Base-by-base conservation (phyloP, 2,113 vertebrate species). In the Prochilodus magdalenae region DNA sequence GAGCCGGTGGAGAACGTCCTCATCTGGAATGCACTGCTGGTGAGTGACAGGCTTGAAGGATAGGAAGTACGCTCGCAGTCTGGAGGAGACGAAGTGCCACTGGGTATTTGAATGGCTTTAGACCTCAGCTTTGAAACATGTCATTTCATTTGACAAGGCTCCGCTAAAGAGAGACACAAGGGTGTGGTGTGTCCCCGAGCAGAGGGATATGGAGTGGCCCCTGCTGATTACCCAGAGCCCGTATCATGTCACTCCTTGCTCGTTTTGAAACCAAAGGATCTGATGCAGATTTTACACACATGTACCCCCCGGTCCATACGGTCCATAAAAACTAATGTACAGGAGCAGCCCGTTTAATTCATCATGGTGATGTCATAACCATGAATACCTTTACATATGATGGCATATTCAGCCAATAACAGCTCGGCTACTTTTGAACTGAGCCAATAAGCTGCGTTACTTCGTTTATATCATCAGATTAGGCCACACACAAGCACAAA, bases 41-140 rank as follows among this genome's bases (percentile, higher is more conserved):
- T 86, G 84, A 91, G 73, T 85, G 86, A 88, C 89, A 86, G 79
- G 76, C 65, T 69, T 86, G 71, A 40, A 87, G 75, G 40, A 72
- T 24, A 78, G 15, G 79, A 69, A 75, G 12, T 27, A 72, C 18
- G 59, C 69, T 12, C 72, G 71, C 81, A 20, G 14, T 80, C 85
- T 63, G 47, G 24, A 82, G 77, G 77, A 81, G 67, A 74, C 84
- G 79, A 33, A 13, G 75, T 69, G 86, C 84, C 77, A 80, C 75
- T 73, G 77, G 83, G 82, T 87, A 75, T 87, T 88, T 87, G 86
- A 90, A 88, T 83, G 85, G 79, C 78, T 81, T 77, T 73, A 83
- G 62, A 85, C 83, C 80, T 63, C 18, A 70, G 66, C 81, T 90
- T 85, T 80, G 80, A 89, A 86, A 87, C 57, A 53, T 76, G 80